phyloP scores from a whole-genome alignment of 2,113 vertebrate genomes.

The Hydropotes inermis region DNA sequence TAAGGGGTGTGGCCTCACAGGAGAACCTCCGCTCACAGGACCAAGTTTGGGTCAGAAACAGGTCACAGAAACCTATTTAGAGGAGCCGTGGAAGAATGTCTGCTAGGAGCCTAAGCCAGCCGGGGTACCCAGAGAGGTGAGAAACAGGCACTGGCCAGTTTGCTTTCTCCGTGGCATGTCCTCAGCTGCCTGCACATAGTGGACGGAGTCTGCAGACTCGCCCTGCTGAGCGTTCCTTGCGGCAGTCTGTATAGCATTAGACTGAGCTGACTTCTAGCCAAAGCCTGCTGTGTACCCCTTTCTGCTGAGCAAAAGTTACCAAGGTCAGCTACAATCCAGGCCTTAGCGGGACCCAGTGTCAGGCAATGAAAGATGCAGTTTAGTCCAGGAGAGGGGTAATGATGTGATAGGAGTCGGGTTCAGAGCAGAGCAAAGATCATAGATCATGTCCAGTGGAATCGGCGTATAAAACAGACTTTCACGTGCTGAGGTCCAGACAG shows the following conservation, averaged over 20 bases:
- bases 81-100: background rate
- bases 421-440: background rate
- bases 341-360: background rate
- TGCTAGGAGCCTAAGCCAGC: background rate
- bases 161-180: background rate
- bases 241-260: background rate
- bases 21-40: background rate
- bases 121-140: background rate
- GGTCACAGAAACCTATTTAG: background rate
- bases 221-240: background rate
- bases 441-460: background rate
- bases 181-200: background rate
- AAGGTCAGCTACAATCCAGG: background rate
- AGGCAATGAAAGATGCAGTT: background rate
- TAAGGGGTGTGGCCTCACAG: background rate
- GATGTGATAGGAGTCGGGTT: background rate
- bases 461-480: background rate
- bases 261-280: background rate
- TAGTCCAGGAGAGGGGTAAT: background rate
- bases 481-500: background rate
- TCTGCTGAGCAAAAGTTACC: background rate
- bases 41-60: background rate
- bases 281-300: background rate
- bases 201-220: background rate
- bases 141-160: accelerated